Base-by-base conservation (phyloP, 2,113 vertebrate genomes). In the Haemorhous mexicanus region DNA sequence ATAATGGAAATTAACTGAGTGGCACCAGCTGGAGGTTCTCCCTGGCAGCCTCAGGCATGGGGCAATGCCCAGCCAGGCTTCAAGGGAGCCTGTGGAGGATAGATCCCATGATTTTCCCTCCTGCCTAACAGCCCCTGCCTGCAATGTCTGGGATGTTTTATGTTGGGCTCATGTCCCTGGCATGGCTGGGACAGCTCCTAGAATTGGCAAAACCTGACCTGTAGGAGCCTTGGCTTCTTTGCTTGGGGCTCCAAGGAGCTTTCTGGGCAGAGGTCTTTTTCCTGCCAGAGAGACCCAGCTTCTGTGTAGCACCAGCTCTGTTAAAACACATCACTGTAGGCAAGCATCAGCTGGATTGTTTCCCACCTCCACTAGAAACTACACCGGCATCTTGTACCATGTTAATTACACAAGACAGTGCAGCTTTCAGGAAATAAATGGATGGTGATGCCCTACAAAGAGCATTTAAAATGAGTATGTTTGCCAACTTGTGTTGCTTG, bases 81-180 rank as follows among this genome's bases (percentile, higher is more conserved):
- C 1, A 1, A 61, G 37, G 16, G 24, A 49, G 26, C 41, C n/a
- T 66, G 22, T 30, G 27, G 32, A 76, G 11, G 11, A 32, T 30
- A 16, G 8, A 11, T 28, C 15, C 27, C 10, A 2, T 21, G 46
- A 16, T 63, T 89, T 12, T 0, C 16, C 10, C 64, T 59, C 61
- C 59, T 44, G 39, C 46, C 41, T 68, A 46, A 19, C 55, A 67
- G 70, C 19, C n/a, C 17, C 37, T 69, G 19, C 28, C 22, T 79
- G 46, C 17, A 9, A 2, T 23, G 10, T 1, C 0, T 62, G 28
- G 2, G 11, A 58, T 67, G 37, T 8, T 41, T 70, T 74, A n/a
- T 84, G 22, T 16, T 84, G 23, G 55, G 46, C 14, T 73, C 24
- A 6, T 22, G 49, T 72, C 53, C 49, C 28, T 44, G 41, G 21